Base-by-base conservation (phyloP, 2,888 invertebrate species). In the Brachynemurus nebulosus region DNA sequence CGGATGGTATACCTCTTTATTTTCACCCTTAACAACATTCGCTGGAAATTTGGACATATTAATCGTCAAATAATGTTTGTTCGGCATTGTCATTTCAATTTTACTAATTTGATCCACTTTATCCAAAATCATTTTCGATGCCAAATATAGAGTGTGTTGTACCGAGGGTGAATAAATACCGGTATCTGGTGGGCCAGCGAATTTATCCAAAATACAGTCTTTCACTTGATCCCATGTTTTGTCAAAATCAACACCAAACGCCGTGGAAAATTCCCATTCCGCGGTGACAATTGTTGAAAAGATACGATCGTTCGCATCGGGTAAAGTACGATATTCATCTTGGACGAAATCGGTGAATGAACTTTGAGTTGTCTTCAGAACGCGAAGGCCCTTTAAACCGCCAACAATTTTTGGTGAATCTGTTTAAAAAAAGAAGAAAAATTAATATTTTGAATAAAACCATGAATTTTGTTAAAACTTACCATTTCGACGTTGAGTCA, bases 341-440 rank as follows among this genome's bases (percentile, higher is more conserved):
- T 78, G 74, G 17, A 84, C 76, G 56, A 86, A 86, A 60, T 85
- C 81, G 2, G 75, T 78, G 57, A 86, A 86, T 0, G 83, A 75
- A 1, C 86, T 86, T 58, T 86, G 80, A 1, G 86, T 86, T 0
- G 86, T 86, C 62, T 86, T 86, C 48, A 86, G 62, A 0, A 86
- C 77, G 33, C 82, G 70, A 17, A 86, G 66, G 17, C 75, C 77
- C 52, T 74, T 77, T 42, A 86, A 62, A 7, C 85, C 84, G 7
- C 80, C 78, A 43, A 74, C 74, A 36, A 84, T 74, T 45, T 66
- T 64, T 7, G 79, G 70, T 8, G 65, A 61, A 53, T 68, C 76
- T 76, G 50, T 1, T 56, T 52, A 14, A 7, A 47, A 40, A 48
- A 38, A 21, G 42, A 44, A 43, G 33, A 35, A 40, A 17, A 44